Evolutionary conservation across 2,888 invertebrate genomes (phyloP), one percentile per base, ranked within the genome.

Genomic region (Macaria liturata): DNA sequence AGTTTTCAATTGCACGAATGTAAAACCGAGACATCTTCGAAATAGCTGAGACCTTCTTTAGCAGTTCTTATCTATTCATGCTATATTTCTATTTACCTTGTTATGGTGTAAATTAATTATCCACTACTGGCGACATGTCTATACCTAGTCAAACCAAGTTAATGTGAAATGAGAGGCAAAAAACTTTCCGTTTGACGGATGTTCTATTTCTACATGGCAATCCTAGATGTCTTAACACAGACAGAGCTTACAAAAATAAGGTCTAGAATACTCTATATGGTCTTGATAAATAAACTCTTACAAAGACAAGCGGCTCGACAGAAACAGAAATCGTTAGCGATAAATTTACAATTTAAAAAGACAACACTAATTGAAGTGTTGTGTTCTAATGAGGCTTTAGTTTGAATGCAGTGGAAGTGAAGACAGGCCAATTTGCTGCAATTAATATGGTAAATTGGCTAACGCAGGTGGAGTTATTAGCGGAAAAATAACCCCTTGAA

Each of bases 121-220:
- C 20, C 20, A 20, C 20, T 20, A 20, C 20, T 20, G 20, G 20
- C 20, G 20, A 1, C 20, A 20, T 20, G 20, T 20, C 20, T 20
- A 20, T 20, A 20, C 20, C 20, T 1, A 20, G 20, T 20, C 20
- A 20, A 0, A 37, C 34, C 34, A 7, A 6, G 8, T 69, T 76
- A 72, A 70, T 68, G 64, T 70, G 75, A 74, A 76, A 71, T 68
- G 66, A 73, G 70, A 72, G 74, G 71, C 68, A 75, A 76, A 76
- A 76, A 42, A 39, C 39, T 8, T 39, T 5, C 68, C 57, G 67
- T 64, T 55, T 57, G 39, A 48, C 55, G 37, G 52, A 49, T 56
- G 59, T 59, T 46, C 37, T 49, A 9, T 31, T 42, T 44, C 44
- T 34, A 42, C 9, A 9, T 42, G 42, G 4, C 42, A 42, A 8